Evolutionary conservation across 1,140 invertebrate species (phyloP).

Genomic region (Popillia japonica): DNA sequence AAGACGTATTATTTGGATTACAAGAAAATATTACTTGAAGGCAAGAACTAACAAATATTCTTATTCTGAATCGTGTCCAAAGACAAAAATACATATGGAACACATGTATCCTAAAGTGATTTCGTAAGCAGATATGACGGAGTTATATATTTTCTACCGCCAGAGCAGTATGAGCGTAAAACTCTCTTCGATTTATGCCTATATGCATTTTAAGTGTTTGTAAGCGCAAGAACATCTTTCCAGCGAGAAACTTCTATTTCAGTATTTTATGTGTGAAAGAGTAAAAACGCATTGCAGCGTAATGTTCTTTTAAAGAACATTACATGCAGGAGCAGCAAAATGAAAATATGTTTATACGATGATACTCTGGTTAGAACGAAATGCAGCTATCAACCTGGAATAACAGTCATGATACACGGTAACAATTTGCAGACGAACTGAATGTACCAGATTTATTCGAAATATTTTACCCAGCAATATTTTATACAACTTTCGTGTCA

Average conservation of each 20-base stretch:
- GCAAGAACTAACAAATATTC: no score
- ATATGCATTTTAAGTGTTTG: neutral
- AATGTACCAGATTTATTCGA: neutral
- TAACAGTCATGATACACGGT: neutral
- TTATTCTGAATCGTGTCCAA: no score
- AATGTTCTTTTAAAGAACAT: neutral
- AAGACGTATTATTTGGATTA: no score
- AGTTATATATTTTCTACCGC: neutral
- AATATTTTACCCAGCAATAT: neutral
- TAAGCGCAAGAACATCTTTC: neutral
- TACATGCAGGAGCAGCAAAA: neutral
- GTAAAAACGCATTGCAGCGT: no score
- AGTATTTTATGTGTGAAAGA: no score
- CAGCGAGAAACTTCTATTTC: neutral
- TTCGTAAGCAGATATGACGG: no score
- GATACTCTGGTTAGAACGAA: neutral
- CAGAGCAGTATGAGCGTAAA: neutral
- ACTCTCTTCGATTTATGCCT: no score
- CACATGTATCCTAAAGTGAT: no score
- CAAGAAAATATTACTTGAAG: no score
- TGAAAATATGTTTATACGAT: neutral
- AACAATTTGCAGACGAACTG: neutral
- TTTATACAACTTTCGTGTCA: conserved; percentile 27
- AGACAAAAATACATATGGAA: no score
- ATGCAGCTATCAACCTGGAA: neutral